Evolutionary conservation across 2,888 invertebrate species (phyloP).

Genomic region (Branchellion lobata): DNA sequence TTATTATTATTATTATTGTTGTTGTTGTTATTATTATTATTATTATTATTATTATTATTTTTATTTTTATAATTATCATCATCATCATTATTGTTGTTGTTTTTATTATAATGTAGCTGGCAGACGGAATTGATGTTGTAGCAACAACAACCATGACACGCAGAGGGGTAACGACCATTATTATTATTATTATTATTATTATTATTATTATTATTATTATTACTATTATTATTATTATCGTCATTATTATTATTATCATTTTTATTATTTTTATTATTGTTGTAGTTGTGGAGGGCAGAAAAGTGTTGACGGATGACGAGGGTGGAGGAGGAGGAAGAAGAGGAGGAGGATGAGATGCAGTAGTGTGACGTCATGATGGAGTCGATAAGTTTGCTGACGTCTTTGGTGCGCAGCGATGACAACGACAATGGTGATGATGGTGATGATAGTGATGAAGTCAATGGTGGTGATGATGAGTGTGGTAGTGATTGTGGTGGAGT

Average conservation of each 20-base stretch:
- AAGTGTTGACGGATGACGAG: constrained; percentile 59
- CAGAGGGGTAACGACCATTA: not conserved
- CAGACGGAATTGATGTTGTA: not conserved
- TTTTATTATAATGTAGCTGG: not conserved
- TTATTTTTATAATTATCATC: not conserved
- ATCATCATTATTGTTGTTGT: not conserved
- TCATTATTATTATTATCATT: not conserved
- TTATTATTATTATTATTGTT: too few relatives aligned
- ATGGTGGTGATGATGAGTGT: not conserved
- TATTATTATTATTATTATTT: not conserved
- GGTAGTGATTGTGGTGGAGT: not conserved
- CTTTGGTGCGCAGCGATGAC: not conserved
- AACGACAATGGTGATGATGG: constrained; percentile 4
- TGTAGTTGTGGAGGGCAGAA: constrained; percentile 61
- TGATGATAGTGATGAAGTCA: not conserved
- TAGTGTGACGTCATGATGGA: not conserved
- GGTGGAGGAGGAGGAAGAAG: not conserved
- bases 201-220: not conserved
- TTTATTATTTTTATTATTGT: constrained; percentile 54
- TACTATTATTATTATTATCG: not conserved
- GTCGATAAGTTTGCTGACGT: not conserved
- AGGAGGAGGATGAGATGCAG: not conserved
- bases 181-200: not conserved
- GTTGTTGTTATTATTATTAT: not conserved
- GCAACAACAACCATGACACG: not conserved